Conservation (phyloP, 1,140 invertebrate genomes). For the Lordiphosa clarofinis region DNA sequence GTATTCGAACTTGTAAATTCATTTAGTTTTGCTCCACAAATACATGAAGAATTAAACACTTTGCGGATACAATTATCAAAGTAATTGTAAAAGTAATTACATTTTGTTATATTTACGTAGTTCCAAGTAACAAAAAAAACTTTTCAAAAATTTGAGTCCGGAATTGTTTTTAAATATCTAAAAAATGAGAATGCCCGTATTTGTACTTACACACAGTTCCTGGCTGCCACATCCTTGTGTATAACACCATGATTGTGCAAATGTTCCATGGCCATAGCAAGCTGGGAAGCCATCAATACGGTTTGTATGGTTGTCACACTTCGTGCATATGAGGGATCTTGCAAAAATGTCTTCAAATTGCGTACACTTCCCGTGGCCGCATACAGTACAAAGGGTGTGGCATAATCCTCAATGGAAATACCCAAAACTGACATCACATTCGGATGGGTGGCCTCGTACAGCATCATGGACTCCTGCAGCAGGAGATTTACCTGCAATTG, state of each 20-base stretch:
- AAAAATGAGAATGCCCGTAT: too few species aligned
- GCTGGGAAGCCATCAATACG: slow-evolving; percentile 95
- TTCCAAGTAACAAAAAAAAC: too few species aligned
- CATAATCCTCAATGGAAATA: slow-evolving; percentile 92
- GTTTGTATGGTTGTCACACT: slow-evolving; percentile 95
- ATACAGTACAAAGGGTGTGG: slow-evolving; percentile 93
- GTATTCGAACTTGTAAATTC: too few species aligned
- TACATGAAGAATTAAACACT: too few species aligned
- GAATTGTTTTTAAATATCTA: too few species aligned
- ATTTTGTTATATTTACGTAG: too few species aligned
- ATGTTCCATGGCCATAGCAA: slow-evolving; percentile 89
- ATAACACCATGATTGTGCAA: slow-evolving; percentile 94
- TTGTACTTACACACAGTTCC: slow-evolving; percentile 88
- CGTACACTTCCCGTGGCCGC: slow-evolving; percentile 88
- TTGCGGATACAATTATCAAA: too few species aligned
- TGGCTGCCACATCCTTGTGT: slow-evolving; percentile 94
- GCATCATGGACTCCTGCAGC: slow-evolving; percentile 91
- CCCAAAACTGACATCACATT: slow-evolving; percentile 92
- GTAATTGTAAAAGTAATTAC: too few species aligned
- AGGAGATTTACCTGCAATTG: slow-evolving; percentile 89
- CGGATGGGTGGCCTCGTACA: slow-evolving; percentile 92
- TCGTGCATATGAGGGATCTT: slow-evolving; percentile 81
- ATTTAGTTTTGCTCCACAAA: too few species aligned
- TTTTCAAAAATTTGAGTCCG: too few species aligned
- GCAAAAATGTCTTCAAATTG: slow-evolving; percentile 92